Evolutionary conservation across 2,797 vertebrate genomes (phyloP).

Genomic region (Falco berigora): DNA sequence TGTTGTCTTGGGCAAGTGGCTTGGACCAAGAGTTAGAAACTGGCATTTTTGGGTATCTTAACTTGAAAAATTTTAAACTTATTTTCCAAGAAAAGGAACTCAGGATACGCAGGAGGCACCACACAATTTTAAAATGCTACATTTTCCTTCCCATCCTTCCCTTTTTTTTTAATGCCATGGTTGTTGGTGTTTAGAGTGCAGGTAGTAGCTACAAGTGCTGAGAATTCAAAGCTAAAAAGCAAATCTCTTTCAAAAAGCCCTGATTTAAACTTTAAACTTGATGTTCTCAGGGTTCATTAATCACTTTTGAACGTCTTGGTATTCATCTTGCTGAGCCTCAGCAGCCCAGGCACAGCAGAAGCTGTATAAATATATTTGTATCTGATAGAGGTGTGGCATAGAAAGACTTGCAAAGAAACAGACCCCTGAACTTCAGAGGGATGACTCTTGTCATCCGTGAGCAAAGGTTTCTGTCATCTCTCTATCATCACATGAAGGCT

Average conservation of each 20-base stretch:
- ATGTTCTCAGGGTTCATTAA: not conserved
- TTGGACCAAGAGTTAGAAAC: not conserved
- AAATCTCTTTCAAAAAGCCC: not conserved
- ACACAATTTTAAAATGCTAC: not conserved
- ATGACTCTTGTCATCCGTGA: not conserved
- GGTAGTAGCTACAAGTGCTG: not conserved
- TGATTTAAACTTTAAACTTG: not conserved
- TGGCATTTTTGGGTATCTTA: not conserved
- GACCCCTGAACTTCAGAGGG: not conserved
- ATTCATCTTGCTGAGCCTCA: not conserved
- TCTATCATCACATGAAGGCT: not conserved
- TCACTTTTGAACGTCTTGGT: not conserved
- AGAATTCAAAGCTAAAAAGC: not conserved
- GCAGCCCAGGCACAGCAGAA: not conserved
- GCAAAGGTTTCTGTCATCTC: not conserved
- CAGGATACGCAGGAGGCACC: not conserved
- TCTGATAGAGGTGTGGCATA: not conserved
- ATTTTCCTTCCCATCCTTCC: not conserved
- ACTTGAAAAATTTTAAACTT: not conserved
- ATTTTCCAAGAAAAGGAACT: not conserved
- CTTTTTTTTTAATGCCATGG: not conserved
- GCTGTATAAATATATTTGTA: not conserved
- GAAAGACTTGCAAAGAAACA: not conserved
- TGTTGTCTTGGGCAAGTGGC: not conserved
- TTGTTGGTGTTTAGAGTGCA: not conserved